Base-by-base conservation (phyloP, 2,113 vertebrate genomes). In the Epinephelus moara region DNA sequence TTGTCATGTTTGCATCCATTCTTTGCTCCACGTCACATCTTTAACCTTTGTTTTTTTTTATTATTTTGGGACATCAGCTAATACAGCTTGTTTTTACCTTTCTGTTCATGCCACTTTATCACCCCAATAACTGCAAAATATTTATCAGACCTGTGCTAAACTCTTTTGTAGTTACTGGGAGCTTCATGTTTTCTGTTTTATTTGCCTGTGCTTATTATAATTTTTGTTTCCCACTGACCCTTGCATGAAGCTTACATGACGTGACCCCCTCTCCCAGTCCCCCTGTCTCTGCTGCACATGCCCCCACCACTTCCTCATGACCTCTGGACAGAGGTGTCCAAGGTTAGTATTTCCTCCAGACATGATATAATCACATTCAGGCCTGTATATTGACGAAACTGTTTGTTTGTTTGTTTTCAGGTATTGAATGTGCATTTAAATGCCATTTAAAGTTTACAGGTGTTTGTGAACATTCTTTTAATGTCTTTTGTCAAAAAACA, bases 241-340 rank as follows among this genome's bases (percentile, higher is more conserved):
- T 78, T 90, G 87, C 93, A 94, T 94, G 89, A 81, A 91, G 88
- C 83, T 91, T 88, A 91, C 72, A 84, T 90, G 25, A 0, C 89
- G 91, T 85, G 82, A 91, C 21, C 78, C 67, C 81, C 91, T 93
- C 95, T 87, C 25, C 95, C 4, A 85, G 83, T 86, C 89, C 95
- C 47, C 89, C 57, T 23, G 93, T 94, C 71, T 55, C 91, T 91
- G 89, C 93, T 89, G 82, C 93, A 88, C 94, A 94, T 63, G 85
- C 79, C 68, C 88, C 95, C 73, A 85, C 93, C 87, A 91, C 91
- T 61, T 90, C 96, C 87, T 90, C 94, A 89, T 96, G 96, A 96
- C 74, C 75, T 59, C 81, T 55, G 86, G 83, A 81, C 67, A 75
- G 56, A 74, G 71, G 55, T 92, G 76, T 84, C 82, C 63, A 93